Base-by-base conservation (phyloP, 1,140 invertebrate genomes). In the Drosophila nasuta region DNA sequence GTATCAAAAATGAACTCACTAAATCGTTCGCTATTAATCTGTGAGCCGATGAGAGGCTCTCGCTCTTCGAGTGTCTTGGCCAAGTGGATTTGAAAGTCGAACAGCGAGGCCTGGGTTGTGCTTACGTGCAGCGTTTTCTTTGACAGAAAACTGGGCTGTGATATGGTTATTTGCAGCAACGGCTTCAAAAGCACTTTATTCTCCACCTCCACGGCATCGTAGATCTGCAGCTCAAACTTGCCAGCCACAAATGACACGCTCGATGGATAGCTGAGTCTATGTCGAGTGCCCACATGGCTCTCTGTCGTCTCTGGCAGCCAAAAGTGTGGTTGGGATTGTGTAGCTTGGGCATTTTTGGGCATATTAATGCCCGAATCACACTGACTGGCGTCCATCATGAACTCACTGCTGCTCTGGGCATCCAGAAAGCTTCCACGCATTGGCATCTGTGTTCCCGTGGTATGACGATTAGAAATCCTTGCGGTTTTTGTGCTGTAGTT, bases 221-320 rank as follows among this genome's bases (percentile, higher is more conserved):
- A 92, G 13, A 92, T 57, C 41, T 79, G 82, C 4, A 92, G 30
- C 1, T 76, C 62, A 15, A 92, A 92, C 25, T 71, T 75, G 1
- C 92, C 92, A 3, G 92, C 91, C 8, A 92, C 79, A 66, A 92
- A 91, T 2, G 91, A 89, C 1, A 92, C 76, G 15, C 83, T 90
- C 7, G 65, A 69, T 4, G 91, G 91, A 66, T 77, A 77, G 25
- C 30, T 73, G 13, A 51, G n/a, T 49, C 52, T 60, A 33, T 41
- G 15, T 13, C 4, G 20, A 15, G 13, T 5, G 25, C 7, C 6
- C 35, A 10, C 35, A 38, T 38, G 48, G 11, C n/a, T 17, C 35
- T 49, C 52, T n/a, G 41, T 35, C 1, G 35, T 10, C 1, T 35
- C 38, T 15, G 3, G 33, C 13, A 35, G 2, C 45, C 45, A 46